Base-by-base conservation (phyloP, 1,140 invertebrate species). In the Drosophila mauritiana region DNA sequence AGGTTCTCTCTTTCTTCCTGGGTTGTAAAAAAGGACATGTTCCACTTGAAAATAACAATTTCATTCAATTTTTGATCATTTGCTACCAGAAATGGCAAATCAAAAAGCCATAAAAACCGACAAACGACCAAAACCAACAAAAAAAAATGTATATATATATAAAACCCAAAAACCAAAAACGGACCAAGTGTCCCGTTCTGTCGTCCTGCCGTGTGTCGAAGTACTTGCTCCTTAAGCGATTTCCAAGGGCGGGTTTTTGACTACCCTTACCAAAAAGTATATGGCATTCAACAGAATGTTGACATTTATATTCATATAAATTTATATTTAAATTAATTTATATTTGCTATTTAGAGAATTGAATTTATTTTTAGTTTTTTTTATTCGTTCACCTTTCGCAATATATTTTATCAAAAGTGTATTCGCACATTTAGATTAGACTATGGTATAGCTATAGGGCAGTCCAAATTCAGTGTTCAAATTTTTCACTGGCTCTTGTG, bases 1-100 rank as follows among this genome's bases (percentile, higher is more conserved):
- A 40, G 58, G 63, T 34, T 45, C 15, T 25, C 37, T 20, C 13
- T 36, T 34, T 46, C 45, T 36, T 57, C 22, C 22, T 58, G 17
- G 64, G 64, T 61, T 59, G 55, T 69, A 78, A 82, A 74, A 74
- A 84, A 78, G 84, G 84, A 89, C 84, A 89, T 89, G 84, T 89
- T 89, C 84, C 84, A 89, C 84, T 89, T 84, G 84, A 89, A 84
- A 84, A 89, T 89, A 89, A 89, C 84, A 89, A 89, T 89, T 89
- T 89, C 77, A 89, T 89, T 89, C 84, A 89, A 89, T 89, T 89
- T 89, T 89, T 89, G 84, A 89, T 89, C 84, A 89, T 89, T 89
- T 89, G 84, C 84, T 80, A 89, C 84, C 84, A 89, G 84, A 89
- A 89, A 89, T 89, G 84, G 84, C 84, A 89, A 89, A 89, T 89